Evolutionary conservation across 2,113 vertebrate genomes (phyloP).

Genomic region (Perognathus longimembris): DNA sequence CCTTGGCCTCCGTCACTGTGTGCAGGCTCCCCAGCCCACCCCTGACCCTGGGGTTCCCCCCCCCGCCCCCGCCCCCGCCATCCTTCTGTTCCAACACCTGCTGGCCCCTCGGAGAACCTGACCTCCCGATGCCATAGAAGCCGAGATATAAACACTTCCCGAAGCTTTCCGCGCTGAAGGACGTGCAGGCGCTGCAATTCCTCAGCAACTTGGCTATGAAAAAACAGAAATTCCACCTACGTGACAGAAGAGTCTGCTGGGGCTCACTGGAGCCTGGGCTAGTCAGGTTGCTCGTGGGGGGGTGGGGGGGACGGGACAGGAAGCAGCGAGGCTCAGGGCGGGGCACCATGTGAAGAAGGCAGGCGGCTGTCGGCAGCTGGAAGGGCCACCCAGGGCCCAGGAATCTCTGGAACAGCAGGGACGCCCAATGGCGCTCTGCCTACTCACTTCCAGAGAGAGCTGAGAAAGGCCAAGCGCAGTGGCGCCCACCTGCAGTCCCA

Average conservation of each 20-base stretch:
- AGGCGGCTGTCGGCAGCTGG: neutral
- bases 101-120: neutral
- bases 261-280: neutral
- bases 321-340: neutral
- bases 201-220: slow-evolving; percentile 27
- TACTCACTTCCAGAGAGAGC: neutral
- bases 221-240: slow-evolving; percentile 40
- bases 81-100: neutral
- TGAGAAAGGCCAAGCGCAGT: neutral
- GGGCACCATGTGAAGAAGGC: fast-evolving
- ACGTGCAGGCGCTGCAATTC: neutral
- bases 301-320: neutral
- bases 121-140: neutral
- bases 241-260: neutral
- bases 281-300: neutral
- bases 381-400: neutral
- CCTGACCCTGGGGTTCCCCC: fast-evolving
- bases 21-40: too few species aligned
- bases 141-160: slow-evolving; percentile 1
- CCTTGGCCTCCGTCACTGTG: neutral
- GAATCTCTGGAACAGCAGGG: neutral
- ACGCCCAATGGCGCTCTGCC: neutral
- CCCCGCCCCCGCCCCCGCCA: neutral
- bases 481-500: too few species aligned
- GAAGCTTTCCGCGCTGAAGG: neutral